A percentile compares a stretch with the other conserved stretches of the same genome.
phyloP scores from a whole-genome alignment of 2,113 vertebrate species.

The Corapipo altera region DNA sequence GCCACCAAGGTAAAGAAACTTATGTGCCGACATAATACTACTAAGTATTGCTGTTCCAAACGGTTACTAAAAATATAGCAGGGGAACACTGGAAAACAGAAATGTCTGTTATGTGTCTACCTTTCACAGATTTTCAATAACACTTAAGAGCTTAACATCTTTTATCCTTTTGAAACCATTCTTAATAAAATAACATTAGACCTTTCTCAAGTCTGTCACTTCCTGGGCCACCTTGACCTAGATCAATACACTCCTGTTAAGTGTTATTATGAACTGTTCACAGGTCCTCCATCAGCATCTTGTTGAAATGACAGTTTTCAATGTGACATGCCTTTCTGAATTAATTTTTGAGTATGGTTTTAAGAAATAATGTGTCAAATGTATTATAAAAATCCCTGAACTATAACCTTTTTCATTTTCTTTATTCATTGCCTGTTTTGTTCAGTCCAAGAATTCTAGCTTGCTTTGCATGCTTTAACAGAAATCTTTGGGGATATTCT shows the following conservation, averaged over 20 bases:
- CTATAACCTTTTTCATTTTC: background rate
- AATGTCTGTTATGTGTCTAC: background rate
- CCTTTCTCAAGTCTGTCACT: conserved; percentile 37
- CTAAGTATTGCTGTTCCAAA: background rate
- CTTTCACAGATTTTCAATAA: conserved; percentile 31
- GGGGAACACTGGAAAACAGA: background rate
- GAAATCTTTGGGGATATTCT: background rate
- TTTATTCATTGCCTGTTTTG: background rate
- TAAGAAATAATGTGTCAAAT: background rate
- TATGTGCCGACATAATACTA: background rate
- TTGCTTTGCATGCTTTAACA: background rate
- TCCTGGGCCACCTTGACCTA: background rate
- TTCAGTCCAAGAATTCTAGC: background rate
- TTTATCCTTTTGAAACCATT: conserved; percentile 31
- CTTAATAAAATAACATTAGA: conserved; percentile 16
- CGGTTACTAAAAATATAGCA: background rate
- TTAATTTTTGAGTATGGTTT: conserved; percentile 39
- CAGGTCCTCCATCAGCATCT: background rate
- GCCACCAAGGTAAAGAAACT: background rate
- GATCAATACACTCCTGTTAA: conserved; percentile 36
- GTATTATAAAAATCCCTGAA: background rate
- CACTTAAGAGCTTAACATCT: background rate
- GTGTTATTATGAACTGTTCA: conserved; percentile 5
- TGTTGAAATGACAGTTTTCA: conserved; percentile 37
- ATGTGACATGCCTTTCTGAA: background rate